Base-by-base conservation (phyloP, 92 coral and sea anemone species). In the Heliopora coerulea region DNA sequence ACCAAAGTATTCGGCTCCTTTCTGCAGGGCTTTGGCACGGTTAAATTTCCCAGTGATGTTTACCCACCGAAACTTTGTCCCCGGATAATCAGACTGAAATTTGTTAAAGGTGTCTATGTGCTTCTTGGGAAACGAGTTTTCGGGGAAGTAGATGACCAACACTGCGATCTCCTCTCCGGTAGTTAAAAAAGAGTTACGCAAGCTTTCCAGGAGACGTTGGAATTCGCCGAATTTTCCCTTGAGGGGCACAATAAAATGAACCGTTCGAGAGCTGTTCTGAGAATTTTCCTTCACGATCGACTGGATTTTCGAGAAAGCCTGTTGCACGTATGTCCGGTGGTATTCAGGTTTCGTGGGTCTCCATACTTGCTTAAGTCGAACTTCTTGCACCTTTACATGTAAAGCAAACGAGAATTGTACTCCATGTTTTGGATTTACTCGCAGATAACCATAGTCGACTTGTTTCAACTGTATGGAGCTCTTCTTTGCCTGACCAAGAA, bases 1-100 rank as follows among this genome's bases (percentile, higher is more conserved):
- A 56, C 88, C 97, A 61, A 92, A 89, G 78, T 89, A 90, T 65
- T 89, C 86, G 27, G 91, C 96, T 24, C 97, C 97, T 21, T 83
- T 56, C 7, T 96, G 84, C 23, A 92, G 87, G 14, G 88, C 97
- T 41, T 85, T 56, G 17, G 93, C 97, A 12, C 97, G 84, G 5
- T 96, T 87, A 42, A 92, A 92, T 26, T 79, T 84, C 29, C 96
- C 97, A 26, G 81, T 49, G 20, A 91, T 91, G 27, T 92, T 88
- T 3, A 89, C 77, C 97, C 97, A 92, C 28, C 85, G 83, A 50
- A 92, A 72, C 39, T 85, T 86, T 0, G 93, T 85, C n/a, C 82
- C 89, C 0, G 97, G 97, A 32, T 85, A 88, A 39, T 76, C 80
- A 0, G 78, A 49, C 41, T 86, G 87, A 54, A 87, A 92, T 64